phyloP scores from a whole-genome alignment of 2,797 vertebrate genomes.

The Chromobotia macracanthus region DNA sequence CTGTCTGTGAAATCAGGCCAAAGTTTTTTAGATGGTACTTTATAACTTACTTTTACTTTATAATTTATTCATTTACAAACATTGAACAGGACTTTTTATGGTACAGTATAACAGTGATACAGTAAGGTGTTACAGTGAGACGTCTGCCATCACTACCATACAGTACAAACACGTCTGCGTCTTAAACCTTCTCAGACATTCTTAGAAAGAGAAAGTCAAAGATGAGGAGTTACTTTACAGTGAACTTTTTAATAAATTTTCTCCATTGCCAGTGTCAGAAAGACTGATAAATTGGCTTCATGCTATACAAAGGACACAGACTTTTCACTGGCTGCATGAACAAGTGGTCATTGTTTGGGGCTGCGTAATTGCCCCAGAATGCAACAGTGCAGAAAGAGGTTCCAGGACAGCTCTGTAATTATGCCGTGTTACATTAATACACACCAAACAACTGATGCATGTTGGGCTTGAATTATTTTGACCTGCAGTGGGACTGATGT shows the following conservation, averaged over 20 bases:
- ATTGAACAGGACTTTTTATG: too few relatives aligned
- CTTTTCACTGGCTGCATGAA: slow-evolving; percentile 43
- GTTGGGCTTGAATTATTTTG: slow-evolving; percentile 22
- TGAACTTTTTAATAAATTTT: too few relatives aligned
- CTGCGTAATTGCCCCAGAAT: slow-evolving; percentile 53
- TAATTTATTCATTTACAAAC: too few relatives aligned
- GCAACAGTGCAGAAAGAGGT: slow-evolving; percentile 46
- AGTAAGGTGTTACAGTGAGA: too few relatives aligned
- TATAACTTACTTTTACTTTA: too few relatives aligned
- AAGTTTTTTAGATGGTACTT: too few relatives aligned
- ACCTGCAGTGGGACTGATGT: background rate
- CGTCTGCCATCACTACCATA: background rate
- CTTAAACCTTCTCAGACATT: background rate
- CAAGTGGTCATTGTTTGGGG: slow-evolving; percentile 57
- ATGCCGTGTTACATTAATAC: slow-evolving; percentile 28
- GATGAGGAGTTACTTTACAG: background rate
- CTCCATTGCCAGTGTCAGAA: slow-evolving; percentile 19
- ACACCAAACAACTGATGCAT: slow-evolving; percentile 38
- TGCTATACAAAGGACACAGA: slow-evolving; percentile 25
- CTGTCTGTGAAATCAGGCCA: too few relatives aligned
- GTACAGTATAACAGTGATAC: too few relatives aligned
- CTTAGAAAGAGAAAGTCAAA: background rate
- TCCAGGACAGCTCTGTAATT: slow-evolving; percentile 37
- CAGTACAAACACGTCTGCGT: background rate
- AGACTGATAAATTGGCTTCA: slow-evolving; percentile 35